Percentiles rank a stretch among this genome's conserved stretches.
phyloP scores from a whole-genome alignment of 1,140 invertebrate genomes.

The Radopholus similis region DNA sequence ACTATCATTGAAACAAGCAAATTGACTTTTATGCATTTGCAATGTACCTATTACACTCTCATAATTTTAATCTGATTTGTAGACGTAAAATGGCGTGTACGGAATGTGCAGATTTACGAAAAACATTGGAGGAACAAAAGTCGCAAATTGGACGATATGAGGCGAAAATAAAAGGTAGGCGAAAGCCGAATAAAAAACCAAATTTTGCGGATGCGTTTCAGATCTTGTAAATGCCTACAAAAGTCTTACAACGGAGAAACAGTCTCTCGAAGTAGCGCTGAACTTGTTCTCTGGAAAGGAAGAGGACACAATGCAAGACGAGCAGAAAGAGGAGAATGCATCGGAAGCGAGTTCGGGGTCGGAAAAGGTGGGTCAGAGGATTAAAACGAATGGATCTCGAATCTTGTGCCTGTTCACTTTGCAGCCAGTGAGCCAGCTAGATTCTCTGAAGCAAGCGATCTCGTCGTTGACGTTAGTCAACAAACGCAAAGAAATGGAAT shows the following conservation, averaged over 20 bases:
- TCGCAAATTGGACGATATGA: slow-evolving; percentile 37
- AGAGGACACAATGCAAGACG: not conserved
- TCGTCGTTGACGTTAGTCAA: slow-evolving; percentile 42
- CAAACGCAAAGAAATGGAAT: slow-evolving; percentile 46
- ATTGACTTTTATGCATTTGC: not conserved
- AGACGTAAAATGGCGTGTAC: not conserved
- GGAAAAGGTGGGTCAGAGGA: not conserved
- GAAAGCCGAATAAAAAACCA: too few species aligned
- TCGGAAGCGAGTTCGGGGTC: not conserved
- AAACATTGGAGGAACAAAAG: slow-evolving; percentile 40
- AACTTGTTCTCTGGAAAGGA: slow-evolving; percentile 11
- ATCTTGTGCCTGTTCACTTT: not conserved
- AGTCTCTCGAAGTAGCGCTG: slow-evolving; percentile 43
- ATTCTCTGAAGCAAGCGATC: slow-evolving; percentile 43
- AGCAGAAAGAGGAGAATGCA: not conserved
- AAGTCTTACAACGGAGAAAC: slow-evolving; percentile 38
- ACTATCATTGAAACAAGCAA: too few species aligned
- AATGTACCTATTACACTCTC: not conserved
- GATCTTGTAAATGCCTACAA: slow-evolving; percentile 45
- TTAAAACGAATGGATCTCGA: not conserved
- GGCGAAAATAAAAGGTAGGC: slow-evolving; percentile 43
- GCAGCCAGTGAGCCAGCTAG: slow-evolving; percentile 18
- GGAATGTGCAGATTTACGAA: slow-evolving; percentile 7
- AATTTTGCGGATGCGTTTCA: slow-evolving; percentile 7
- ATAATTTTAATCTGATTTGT: not conserved